Percentiles rank a stretch among this genome's conserved stretches.
Conservation (phyloP, 2,113 vertebrate species). For the Bombycilla garrulus region DNA sequence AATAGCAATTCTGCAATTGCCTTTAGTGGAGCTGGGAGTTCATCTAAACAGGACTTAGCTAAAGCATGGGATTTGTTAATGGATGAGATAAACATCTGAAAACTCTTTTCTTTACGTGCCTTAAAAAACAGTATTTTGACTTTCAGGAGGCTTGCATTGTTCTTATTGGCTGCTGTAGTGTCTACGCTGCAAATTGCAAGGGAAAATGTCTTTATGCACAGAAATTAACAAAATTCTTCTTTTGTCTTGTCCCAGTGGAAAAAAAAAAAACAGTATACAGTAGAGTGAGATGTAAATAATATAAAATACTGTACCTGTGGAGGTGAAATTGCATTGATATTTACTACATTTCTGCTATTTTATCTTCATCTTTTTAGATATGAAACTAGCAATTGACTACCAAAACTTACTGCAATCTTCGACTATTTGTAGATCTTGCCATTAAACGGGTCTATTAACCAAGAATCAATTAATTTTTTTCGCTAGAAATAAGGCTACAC, state of each 20-base stretch:
- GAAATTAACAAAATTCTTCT: neutral
- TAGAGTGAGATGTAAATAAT: neutral
- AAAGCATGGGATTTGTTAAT: neutral
- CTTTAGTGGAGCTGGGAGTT: neutral
- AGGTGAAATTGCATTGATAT: neutral
- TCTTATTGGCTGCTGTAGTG: neutral
- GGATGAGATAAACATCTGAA: neutral
- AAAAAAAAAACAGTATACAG: neutral
- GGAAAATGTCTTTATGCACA: neutral
- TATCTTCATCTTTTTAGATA: neutral
- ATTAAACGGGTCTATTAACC: neutral
- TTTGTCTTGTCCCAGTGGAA: neutral
- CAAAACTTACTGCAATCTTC: neutral
- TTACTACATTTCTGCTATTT: neutral
- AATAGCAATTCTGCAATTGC: neutral
- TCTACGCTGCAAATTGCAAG: neutral
- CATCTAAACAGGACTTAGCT: neutral
- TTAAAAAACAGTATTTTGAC: neutral
- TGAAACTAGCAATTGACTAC: neutral
- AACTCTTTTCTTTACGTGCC: neutral
- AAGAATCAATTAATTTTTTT: neutral
- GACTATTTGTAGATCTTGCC: neutral
- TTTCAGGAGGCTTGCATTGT: neutral
- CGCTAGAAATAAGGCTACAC: neutral
- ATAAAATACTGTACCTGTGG: neutral